Evolutionary conservation across 2,113 vertebrate species (phyloP), one percentile per base, ranked within the genome.

Genomic region (Indicator indicator): DNA sequence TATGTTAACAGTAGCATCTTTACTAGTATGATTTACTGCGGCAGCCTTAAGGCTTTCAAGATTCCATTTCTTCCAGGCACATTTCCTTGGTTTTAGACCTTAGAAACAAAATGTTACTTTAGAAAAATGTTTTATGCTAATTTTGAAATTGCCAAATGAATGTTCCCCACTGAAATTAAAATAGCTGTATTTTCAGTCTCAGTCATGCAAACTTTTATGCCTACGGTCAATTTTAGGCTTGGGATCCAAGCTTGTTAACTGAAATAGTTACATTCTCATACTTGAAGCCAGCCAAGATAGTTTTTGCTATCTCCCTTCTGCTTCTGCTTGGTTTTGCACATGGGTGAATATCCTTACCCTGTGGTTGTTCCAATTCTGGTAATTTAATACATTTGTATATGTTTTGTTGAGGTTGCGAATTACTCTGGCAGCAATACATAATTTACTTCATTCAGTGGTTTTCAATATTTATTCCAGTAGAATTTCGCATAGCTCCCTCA

Each of bases 31-130:
- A 38, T 89, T 88, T 72, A 91, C 80, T 64, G 68, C 59, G n/a
- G 56, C 75, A 84, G 71, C 68, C 48, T 70, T 58, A 58, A 92
- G 93, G 23, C 54, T 79, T 67, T 77, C 21, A 13, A 96, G 54
- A 77, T 93, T 94, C 92, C 94, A 97, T 42, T 90, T 94, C 42
- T 42, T 93, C 96, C 94, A 97, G 59, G 91, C 24, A 48, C 38
- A 80, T 80, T 78, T 95, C 58, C 40, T 80, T 77, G 89, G 95
- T 5, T 94, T 97, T 78, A 96, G 48, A 90, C 89, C 93, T 89
- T 86, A 94, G 71, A 95, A 77, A 73, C 11, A 42, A 94, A 91
- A 92, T 83, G 2, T 16, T 42, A 27, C 88, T 48, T 96, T 78
- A 95, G 50, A 80, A 95, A 67, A 93, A 83, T 46, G 23, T 14